phyloP scores from a whole-genome alignment of 2,888 invertebrate species.

The Protophormia terraenovae region DNA sequence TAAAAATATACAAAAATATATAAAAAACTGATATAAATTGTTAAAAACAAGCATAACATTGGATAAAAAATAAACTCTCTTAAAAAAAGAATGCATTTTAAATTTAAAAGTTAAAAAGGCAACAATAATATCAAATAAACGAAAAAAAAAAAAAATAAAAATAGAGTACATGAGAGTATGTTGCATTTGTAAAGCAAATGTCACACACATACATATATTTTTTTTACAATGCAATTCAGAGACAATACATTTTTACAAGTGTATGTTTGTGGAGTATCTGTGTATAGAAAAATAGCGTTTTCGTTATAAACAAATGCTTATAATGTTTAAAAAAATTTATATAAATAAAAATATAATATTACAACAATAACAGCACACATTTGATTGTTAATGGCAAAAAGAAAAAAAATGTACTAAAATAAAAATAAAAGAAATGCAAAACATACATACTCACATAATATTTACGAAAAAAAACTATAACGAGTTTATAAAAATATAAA shows the following conservation, averaged over 20 bases:
- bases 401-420: slow-evolving; percentile 10
- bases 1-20: not conserved
- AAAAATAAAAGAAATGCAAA: slow-evolving; percentile 17
- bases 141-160: not conserved
- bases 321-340: slow-evolving; percentile 5
- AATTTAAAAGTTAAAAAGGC: slow-evolving; percentile 43
- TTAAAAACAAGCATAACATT: slow-evolving; percentile 10
- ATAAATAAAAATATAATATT: slow-evolving; percentile 9
- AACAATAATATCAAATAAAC: slow-evolving; percentile 6
- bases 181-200: not conserved
- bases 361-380: slow-evolving; percentile 42
- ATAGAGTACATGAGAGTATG: not conserved
- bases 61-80: slow-evolving; percentile 6
- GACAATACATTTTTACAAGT: not conserved
- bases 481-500: slow-evolving; percentile 56
- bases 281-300: slow-evolving; percentile 20
- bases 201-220: not conserved
- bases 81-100: slow-evolving; percentile 25
- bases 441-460: not conserved
- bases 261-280: not conserved
- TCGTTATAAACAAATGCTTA: slow-evolving; percentile 36
- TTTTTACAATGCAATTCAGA: not conserved
- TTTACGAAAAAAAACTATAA: slow-evolving; percentile 9
- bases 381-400: slow-evolving; percentile 30
- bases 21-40: slow-evolving; percentile 38